Evolutionary conservation across 2,888 invertebrate species (phyloP), one percentile per base, ranked within the genome.

Genomic region (Eupeodes luniger): DNA sequence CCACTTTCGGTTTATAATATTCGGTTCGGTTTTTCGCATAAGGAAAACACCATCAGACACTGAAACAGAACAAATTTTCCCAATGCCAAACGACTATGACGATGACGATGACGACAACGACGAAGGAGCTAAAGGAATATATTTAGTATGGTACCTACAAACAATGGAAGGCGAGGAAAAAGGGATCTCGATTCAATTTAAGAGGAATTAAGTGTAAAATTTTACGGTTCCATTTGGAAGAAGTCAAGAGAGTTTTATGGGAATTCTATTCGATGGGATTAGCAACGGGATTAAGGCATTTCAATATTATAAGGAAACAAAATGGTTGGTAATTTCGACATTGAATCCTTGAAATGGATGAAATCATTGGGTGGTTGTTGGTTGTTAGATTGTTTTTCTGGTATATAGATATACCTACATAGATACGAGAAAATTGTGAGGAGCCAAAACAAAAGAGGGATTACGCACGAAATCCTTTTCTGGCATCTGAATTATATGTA

Each of bases 201-300:
- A 85, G 89, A 89, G 89, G 89, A 89, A 89, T 89, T 89, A 89
- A 89, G 89, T 89, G 89, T 82, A 89, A 89, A 85, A 89, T 89
- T 89, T 89, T 88, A 88, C 88, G 88, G 80, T 88, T 88, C 78
- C 81, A 85, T 85, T 88, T 85, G 62, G 64, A 27, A 75, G 75
- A 66, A 88, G 87, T 83, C 70, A 79, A 69, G 57, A 74, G 85
- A 70, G 74, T 85, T 85, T 88, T 85, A 88, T 88, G 85, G 69
- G 85, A 85, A 85, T 88, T 85, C 85, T 66, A 85, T 88, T 74
- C 85, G 77, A 77, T 78, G 85, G 85, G 85, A 88, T 88, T 88
- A 88, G 88, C 88, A 88, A 88, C 81, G 85, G 85, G 77, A 88
- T 88, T 88, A 88, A 85, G 88, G 88, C 88, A 85, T 88, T 88